Evolutionary conservation across 2,113 vertebrate species (phyloP).

Genomic region (Sander lucioperca): DNA sequence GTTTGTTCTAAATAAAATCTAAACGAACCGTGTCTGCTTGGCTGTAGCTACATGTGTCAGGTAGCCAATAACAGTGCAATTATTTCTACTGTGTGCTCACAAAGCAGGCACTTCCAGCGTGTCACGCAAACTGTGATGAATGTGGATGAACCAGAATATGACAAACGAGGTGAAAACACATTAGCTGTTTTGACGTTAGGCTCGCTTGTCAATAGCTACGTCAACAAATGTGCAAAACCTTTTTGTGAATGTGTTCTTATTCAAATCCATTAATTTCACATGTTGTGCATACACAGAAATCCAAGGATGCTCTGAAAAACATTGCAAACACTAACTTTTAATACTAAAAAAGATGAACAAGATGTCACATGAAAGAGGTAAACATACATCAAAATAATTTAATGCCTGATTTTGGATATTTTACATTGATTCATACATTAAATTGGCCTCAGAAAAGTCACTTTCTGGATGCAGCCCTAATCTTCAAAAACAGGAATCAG

Average conservation of each 20-base stretch:
- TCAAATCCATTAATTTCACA: slow-evolving; percentile 2
- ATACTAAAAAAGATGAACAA: slow-evolving; percentile 7
- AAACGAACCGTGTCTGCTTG: slow-evolving; percentile 1
- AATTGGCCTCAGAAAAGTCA: slow-evolving; percentile 18
- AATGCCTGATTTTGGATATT: slow-evolving; percentile 13
- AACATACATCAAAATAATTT: slow-evolving; percentile 13
- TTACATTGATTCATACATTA: slow-evolving; percentile 10
- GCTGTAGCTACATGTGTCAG: background rate
- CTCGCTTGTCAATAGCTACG: slow-evolving; percentile 6
- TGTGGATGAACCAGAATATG: slow-evolving; percentile 16
- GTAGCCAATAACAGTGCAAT: slow-evolving; percentile 24
- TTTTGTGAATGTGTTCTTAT: background rate
- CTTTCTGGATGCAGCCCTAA: slow-evolving; percentile 1
- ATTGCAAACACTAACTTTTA: background rate
- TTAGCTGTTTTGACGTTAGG: background rate
- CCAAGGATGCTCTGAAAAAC: background rate
- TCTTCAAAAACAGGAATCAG: slow-evolving; percentile 33
- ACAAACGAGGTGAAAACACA: background rate
- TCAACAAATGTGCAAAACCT: background rate
- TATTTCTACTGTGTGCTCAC: slow-evolving; percentile 41
- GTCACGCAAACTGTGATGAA: slow-evolving; percentile 27
- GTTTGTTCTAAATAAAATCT: slow-evolving; percentile 38
- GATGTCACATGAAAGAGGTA: slow-evolving; percentile 12
- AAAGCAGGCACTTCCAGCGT: slow-evolving; percentile 13
- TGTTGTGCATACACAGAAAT: background rate